Percentiles rank a stretch among this genome's conserved stretches.
phyloP scores from a whole-genome alignment of 2,888 invertebrate genomes.

The Omphaloscelis lunosa region DNA sequence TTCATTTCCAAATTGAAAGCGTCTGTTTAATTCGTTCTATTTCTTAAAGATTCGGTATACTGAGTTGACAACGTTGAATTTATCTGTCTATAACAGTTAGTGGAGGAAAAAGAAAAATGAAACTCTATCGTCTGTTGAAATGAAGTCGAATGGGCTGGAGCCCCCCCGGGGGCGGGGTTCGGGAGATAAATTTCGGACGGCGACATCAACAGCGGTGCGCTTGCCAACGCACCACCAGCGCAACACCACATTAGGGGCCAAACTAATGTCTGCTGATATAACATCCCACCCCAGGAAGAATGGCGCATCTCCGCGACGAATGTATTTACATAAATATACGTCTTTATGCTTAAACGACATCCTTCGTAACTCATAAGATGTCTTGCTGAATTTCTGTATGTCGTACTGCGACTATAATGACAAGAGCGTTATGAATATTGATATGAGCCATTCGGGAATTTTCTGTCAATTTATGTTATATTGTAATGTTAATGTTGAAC shows the following conservation, averaged over 20 bases:
- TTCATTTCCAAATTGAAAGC: constrained; percentile 67
- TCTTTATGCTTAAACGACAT: constrained; percentile 35
- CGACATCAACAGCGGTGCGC: constrained; percentile 79
- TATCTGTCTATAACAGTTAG: constrained; percentile 74
- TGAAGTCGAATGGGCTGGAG: constrained; percentile 68
- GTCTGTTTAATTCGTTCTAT: constrained; percentile 58
- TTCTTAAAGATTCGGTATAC: constrained; percentile 45
- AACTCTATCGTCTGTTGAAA: constrained; percentile 76
- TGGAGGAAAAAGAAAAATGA: constrained; percentile 75
- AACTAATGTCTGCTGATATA: constrained; percentile 80
- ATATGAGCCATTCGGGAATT: constrained; percentile 14
- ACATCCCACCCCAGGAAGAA: constrained; percentile 70
- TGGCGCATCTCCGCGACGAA: constrained; percentile 50
- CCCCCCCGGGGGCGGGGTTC: constrained; percentile 72
- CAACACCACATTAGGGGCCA: constrained; percentile 79
- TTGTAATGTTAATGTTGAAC: not conserved
- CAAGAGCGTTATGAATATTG: constrained; percentile 38
- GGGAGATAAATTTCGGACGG: constrained; percentile 79
- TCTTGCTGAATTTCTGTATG: constrained; percentile 21
- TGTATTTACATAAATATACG: constrained; percentile 42
- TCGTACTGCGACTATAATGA: constrained; percentile 19
- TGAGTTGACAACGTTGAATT: constrained; percentile 62
- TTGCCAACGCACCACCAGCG: constrained; percentile 76
- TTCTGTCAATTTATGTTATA: constrained; percentile 2
- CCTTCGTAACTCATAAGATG: constrained; percentile 11